phyloP scores from a whole-genome alignment of 2,888 invertebrate genomes.

The Cryptocheilus praepositus region DNA sequence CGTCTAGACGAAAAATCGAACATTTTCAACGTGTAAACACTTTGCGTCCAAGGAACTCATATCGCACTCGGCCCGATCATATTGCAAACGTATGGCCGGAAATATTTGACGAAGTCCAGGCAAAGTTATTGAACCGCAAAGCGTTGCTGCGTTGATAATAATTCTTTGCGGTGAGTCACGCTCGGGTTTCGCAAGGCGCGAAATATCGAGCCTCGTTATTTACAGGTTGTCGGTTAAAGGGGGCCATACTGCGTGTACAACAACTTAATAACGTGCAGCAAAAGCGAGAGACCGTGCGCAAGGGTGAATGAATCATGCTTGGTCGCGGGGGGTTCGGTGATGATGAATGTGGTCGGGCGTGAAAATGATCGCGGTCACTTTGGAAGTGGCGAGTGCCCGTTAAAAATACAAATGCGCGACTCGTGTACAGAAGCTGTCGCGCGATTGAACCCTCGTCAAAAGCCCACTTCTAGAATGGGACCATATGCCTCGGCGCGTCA shows the following conservation, averaged over 20 bases:
- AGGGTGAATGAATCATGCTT: conserved; percentile 51
- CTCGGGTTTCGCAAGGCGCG: no score
- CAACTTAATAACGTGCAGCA: conserved; percentile 1
- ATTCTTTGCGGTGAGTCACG: background rate
- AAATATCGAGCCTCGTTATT: background rate
- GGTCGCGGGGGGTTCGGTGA: conserved; percentile 33
- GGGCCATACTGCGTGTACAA: background rate
- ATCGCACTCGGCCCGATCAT: no score
- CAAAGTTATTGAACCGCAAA: no score
- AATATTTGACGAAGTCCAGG: no score
- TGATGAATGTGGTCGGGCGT: conserved; percentile 27
- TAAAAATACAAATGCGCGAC: no score
- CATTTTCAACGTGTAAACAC: no score
- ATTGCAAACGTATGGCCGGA: no score
- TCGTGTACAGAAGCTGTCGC: background rate
- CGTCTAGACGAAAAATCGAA: no score
- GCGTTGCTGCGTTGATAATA: no score
- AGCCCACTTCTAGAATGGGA: background rate
- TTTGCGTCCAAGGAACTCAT: no score
- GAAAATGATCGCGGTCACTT: no score
- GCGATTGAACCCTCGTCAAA: background rate
- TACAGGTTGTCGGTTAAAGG: background rate
- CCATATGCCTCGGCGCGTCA: background rate
- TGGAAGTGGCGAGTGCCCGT: background rate
- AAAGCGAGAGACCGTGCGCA: background rate